Percentiles rank a stretch among this genome's conserved stretches.
Evolutionary conservation across 2,797 vertebrate genomes (phyloP).

Genomic region (Nasua narica): DNA sequence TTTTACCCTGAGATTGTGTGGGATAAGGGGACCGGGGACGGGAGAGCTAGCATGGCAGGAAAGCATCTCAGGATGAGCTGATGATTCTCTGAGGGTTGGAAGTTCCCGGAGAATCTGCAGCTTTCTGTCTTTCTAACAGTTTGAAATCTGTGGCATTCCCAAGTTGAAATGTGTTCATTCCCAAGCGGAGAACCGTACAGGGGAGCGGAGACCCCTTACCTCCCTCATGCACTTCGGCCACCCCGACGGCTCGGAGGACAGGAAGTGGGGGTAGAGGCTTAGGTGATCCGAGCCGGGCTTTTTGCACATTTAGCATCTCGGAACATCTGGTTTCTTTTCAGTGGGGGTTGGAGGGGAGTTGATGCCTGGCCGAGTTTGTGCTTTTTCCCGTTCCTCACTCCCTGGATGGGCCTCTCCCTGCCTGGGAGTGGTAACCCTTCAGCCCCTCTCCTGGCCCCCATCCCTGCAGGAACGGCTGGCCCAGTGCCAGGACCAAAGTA

Average conservation of each 20-base stretch:
- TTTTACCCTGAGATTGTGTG: not conserved
- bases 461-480: slow-evolving; percentile 91
- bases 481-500: slow-evolving; percentile 93
- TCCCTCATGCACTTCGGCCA: not conserved
- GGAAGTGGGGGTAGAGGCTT: not conserved
- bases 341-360: not conserved
- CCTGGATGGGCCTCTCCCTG: slow-evolving; percentile 49
- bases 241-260: not conserved
- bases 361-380: not conserved
- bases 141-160: not conserved
- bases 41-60: not conserved
- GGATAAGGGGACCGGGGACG: not conserved
- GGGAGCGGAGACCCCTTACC: not conserved
- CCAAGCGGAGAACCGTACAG: not conserved
- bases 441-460: not conserved
- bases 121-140: not conserved
- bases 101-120: not conserved
- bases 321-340: slow-evolving; percentile 1
- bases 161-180: not conserved
- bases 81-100: not conserved
- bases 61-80: not conserved
- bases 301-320: not conserved
- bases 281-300: not conserved
- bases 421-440: not conserved
- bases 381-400: not conserved